Conservation (phyloP, 2,888 invertebrate genomes). For the Drosophila paramelanica region DNA sequence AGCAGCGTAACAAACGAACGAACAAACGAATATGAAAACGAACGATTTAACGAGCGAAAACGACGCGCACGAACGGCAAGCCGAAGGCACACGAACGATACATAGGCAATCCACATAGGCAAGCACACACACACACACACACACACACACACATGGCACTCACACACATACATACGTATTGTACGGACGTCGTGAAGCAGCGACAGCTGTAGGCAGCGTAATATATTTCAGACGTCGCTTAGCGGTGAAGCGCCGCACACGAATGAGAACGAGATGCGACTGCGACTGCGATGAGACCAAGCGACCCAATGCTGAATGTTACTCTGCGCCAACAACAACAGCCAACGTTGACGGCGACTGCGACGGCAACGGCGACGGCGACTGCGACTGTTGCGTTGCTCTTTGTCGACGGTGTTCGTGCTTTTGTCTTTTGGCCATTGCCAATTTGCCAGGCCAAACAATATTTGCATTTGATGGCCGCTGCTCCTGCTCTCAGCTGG, state of each 20-base stretch:
- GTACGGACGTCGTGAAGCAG: slow-evolving; percentile 42
- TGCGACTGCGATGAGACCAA: slow-evolving; percentile 46
- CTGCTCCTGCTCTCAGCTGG: slow-evolving; percentile 32
- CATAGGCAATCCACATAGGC: not conserved
- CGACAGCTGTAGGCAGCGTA: slow-evolving; percentile 54
- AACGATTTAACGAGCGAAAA: slow-evolving; percentile 20
- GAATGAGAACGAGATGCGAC: slow-evolving; percentile 68
- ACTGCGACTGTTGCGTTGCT: slow-evolving; percentile 45
- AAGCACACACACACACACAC: slow-evolving; percentile 1
- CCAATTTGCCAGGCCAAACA: slow-evolving; percentile 59
- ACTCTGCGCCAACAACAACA: slow-evolving; percentile 21
- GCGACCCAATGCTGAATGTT: slow-evolving; percentile 13
- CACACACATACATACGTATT: slow-evolving; percentile 30
- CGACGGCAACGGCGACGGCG: slow-evolving; percentile 19
- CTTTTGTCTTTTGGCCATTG: slow-evolving; percentile 50
- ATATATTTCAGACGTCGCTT: slow-evolving; percentile 64
- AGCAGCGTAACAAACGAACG: not conserved
- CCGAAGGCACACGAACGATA: slow-evolving; percentile 35
- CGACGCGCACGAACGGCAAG: slow-evolving; percentile 22
- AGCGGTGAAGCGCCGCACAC: slow-evolving; percentile 81
- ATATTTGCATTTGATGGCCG: slow-evolving; percentile 51
- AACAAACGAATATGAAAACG: slow-evolving; percentile 17
- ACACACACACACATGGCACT: slow-evolving; percentile 9
- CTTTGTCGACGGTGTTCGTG: slow-evolving; percentile 38
- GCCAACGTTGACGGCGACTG: slow-evolving; percentile 19